Conservation (phyloP, 2,797 vertebrate genomes). For the Oreortyx pictus region DNA sequence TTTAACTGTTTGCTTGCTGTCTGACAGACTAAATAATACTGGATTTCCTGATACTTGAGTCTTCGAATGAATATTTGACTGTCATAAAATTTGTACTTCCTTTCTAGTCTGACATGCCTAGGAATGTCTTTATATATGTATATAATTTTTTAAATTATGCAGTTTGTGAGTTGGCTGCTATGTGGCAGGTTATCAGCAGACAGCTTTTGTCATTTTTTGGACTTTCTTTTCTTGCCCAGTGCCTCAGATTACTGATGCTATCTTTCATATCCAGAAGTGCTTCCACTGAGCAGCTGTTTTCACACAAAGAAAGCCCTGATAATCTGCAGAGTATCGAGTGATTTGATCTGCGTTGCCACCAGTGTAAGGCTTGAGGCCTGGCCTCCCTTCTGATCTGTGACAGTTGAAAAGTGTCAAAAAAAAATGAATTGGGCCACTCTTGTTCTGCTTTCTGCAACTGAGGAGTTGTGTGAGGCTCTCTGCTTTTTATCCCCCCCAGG, state of each 20-base stretch:
- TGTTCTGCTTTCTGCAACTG: background rate
- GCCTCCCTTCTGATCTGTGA: background rate
- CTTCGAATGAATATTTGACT: background rate
- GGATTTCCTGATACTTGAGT: background rate
- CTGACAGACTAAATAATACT: background rate
- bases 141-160: background rate
- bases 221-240: background rate
- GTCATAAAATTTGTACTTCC: background rate
- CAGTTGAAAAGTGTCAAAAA: no score
- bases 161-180: background rate
- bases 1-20: background rate
- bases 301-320: background rate
- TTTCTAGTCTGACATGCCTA: background rate
- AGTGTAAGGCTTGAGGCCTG: background rate
- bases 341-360: background rate
- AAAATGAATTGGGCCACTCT: no score
- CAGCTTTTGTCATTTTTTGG: background rate
- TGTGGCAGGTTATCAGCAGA: background rate
- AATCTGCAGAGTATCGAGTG: background rate
- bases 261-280: background rate
- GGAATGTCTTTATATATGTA: background rate
- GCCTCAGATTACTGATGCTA: background rate
- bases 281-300: conserved; percentile 6
- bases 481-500: background rate
- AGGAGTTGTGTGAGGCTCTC: background rate